A percentile compares a stretch with the other conserved stretches of the same genome.
phyloP scores from a whole-genome alignment of 2,113 vertebrate genomes.

The Penelope pileata region DNA sequence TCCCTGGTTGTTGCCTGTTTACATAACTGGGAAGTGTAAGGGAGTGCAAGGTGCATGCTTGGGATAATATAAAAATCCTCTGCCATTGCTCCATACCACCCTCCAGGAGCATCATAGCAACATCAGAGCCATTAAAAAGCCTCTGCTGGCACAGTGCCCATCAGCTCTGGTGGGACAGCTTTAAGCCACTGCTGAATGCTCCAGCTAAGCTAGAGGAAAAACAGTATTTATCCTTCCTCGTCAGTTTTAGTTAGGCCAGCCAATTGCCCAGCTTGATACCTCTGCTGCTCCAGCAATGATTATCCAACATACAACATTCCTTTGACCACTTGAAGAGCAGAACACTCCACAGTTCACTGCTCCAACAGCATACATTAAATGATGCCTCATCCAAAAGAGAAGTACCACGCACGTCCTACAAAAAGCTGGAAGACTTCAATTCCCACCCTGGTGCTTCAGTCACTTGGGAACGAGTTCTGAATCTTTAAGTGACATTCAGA shows the following conservation, averaged over 20 bases:
- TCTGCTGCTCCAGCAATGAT: neutral
- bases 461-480: neutral
- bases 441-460: neutral
- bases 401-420: neutral
- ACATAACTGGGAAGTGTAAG: neutral
- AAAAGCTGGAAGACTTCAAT: neutral
- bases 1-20: neutral
- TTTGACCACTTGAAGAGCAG: neutral
- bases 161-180: neutral
- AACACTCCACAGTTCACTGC: neutral
- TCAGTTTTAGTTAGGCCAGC: neutral
- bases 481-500: neutral
- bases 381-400: neutral
- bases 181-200: neutral
- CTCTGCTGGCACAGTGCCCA: accelerated
- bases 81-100: neutral
- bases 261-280: neutral
- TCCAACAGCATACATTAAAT: neutral
- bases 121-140: neutral
- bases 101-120: neutral
- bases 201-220: neutral
- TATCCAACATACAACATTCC: neutral
- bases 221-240: neutral
- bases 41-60: neutral
- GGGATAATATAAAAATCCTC: neutral